A percentile compares a stretch with the other conserved stretches of the same genome.
phyloP scores from a whole-genome alignment of 2,113 vertebrate species.

The Anser brachyrhynchus region DNA sequence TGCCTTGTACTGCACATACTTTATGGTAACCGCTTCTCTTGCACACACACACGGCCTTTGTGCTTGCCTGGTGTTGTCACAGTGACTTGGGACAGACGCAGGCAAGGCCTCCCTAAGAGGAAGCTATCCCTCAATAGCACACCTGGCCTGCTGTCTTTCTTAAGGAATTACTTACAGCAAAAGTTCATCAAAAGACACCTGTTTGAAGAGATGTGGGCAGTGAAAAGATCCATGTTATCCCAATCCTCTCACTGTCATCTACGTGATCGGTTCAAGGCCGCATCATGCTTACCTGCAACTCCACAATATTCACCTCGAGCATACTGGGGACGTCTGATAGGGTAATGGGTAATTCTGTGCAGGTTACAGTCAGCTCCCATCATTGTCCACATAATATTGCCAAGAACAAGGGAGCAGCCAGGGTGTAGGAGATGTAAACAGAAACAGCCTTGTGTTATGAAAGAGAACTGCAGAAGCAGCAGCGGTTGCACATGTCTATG shows the following conservation, averaged over 20 bases:
- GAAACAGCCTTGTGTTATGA: not conserved
- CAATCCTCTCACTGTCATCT: rapidly evolving
- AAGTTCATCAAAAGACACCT: not conserved
- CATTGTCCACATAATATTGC: rapidly evolving
- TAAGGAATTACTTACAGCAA: not conserved
- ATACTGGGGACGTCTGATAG: not conserved
- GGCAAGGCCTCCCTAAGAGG: not conserved
- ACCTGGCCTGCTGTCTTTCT: not conserved
- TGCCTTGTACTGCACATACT: rapidly evolving
- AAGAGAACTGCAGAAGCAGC: not conserved
- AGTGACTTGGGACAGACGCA: not conserved
- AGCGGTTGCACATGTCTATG: rapidly evolving
- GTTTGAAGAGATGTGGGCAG: not conserved
- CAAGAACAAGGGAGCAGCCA: not conserved
- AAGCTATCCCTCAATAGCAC: not conserved
- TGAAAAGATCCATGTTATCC: not conserved
- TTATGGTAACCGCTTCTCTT: not conserved
- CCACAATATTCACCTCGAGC: not conserved
- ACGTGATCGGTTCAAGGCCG: rapidly evolving
- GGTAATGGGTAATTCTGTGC: rapidly evolving
- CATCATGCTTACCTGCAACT: not conserved
- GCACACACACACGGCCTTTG: rapidly evolving
- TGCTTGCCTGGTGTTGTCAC: not conserved
- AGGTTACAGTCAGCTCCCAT: rapidly evolving
- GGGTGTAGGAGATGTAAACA: rapidly evolving